Conservation (phyloP, 2,113 vertebrate species). For the Chroicocephalus ridibundus region DNA sequence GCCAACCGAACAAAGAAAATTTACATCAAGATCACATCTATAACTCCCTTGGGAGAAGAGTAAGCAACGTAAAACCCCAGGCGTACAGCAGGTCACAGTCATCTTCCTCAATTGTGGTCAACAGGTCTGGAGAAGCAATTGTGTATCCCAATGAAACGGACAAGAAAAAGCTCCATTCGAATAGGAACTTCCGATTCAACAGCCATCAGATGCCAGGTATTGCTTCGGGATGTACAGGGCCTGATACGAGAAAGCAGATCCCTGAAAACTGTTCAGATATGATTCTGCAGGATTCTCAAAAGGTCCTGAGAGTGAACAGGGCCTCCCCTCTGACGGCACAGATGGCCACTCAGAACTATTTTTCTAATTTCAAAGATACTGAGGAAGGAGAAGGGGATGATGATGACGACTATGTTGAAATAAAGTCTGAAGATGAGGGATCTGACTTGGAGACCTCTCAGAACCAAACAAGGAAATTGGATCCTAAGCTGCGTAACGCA, state of each 20-base stretch:
- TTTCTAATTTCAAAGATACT: constrained; percentile 93
- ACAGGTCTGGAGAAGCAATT: constrained; percentile 69
- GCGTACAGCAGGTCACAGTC: constrained; percentile 81
- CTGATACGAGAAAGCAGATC: constrained; percentile 31
- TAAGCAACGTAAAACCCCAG: constrained; percentile 65
- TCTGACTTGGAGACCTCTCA: constrained; percentile 55
- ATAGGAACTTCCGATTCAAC: constrained; percentile 33
- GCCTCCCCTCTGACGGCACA: constrained; percentile 80
- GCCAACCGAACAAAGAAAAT: constrained; percentile 82
- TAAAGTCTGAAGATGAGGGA: constrained; percentile 93
- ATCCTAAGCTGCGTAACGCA: background rate
- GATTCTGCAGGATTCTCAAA: constrained; percentile 92
- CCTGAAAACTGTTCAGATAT: constrained; percentile 79
- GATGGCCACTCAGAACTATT: constrained; percentile 90
- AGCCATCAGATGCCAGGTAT: constrained; percentile 24
- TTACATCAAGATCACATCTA: constrained; percentile 77
- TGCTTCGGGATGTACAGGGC: background rate
- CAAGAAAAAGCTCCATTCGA: constrained; percentile 58
- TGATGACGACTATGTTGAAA: constrained; percentile 97
- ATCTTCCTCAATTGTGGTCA: constrained; percentile 73
- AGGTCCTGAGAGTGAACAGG: constrained; percentile 87
- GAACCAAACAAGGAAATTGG: constrained; percentile 16
- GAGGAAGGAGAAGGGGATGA: constrained; percentile 83
- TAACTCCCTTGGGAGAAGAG: constrained; percentile 80
- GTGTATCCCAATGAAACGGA: constrained; percentile 63